These are phyloP conservation scores for Gambusia yucatana DNA, from an alignment of 2,797 vertebrate genomes.

Conservation along the genomic window DNA sequence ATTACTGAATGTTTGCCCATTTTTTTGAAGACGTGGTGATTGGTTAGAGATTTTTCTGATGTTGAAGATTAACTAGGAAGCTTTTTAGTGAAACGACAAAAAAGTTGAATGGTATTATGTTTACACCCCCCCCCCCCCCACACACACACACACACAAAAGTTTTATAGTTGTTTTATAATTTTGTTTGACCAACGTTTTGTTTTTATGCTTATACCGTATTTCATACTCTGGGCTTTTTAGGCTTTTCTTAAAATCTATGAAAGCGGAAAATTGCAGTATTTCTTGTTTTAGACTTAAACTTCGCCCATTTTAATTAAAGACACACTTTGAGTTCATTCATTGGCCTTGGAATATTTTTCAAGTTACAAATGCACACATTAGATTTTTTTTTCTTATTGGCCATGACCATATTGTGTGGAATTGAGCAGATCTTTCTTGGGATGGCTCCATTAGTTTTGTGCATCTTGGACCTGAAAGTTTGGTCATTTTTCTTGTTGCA, in stretches of 20 bases:
- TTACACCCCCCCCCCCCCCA: too few species aligned
- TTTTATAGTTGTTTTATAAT: neutral
- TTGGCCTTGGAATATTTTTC: neutral
- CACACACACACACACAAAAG: too few species aligned
- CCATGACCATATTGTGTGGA: neutral
- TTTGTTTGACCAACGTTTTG: neutral
- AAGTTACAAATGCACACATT: neutral
- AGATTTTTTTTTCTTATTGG: neutral
- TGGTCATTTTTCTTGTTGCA: neutral
- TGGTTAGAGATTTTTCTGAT: neutral
- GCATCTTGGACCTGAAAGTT: neutral
- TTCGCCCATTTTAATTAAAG: neutral
- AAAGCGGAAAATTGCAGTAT: neutral
- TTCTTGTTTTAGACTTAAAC: neutral
- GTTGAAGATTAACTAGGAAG: neutral
- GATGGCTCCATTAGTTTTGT: neutral
- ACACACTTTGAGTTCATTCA: neutral
- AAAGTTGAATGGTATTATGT: slow-evolving; percentile 2
- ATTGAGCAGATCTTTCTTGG: neutral
- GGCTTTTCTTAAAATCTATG: neutral
- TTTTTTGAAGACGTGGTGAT: neutral
- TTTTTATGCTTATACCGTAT: neutral
- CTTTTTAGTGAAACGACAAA: slow-evolving; percentile 12
- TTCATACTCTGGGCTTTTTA: neutral
- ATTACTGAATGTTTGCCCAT: slow-evolving; percentile 13